Evolutionary conservation across 2,113 vertebrate species (phyloP).

Genomic region (Myotis yumanensis): DNA sequence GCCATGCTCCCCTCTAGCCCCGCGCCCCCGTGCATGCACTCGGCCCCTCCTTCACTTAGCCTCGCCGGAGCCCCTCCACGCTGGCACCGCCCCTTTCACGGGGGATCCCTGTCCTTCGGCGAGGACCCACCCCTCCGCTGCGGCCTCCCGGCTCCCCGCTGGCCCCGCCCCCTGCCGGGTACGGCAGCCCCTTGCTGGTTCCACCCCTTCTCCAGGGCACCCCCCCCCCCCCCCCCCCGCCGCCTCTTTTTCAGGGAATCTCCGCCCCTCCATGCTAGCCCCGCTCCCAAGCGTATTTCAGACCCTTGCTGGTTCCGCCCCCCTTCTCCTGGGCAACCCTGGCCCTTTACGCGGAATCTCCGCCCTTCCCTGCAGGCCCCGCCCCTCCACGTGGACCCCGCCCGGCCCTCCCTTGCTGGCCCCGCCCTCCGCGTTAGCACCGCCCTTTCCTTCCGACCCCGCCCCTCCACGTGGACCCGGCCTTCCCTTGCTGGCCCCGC

Average conservation of each 20-base stretch:
- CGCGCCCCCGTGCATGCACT: fast-evolving
- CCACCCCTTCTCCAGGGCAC: background rate
- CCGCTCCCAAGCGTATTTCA: fast-evolving
- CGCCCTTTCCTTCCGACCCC: no score
- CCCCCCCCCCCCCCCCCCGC: no score
- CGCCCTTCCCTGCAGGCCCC: no score
- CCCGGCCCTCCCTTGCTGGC: no score
- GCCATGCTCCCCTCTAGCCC: no score
- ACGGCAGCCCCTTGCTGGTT: background rate
- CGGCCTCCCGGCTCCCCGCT: background rate
- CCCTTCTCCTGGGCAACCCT: background rate
- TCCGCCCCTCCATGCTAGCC: background rate
- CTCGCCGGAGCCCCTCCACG: fast-evolving
- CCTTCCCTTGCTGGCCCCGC: no score
- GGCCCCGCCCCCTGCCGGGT: background rate
- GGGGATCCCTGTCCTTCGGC: background rate
- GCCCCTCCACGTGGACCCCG: background rate
- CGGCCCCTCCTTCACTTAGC: background rate
- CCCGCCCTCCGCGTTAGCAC: no score
- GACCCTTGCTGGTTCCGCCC: no score
- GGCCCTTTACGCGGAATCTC: background rate
- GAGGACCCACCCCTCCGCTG: background rate
- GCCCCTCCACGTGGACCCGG: no score
- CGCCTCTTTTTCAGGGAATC: background rate
- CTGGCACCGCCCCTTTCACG: background rate